phyloP scores from a whole-genome alignment of 2,797 vertebrate genomes.

The Sebastolobus altivelis region DNA sequence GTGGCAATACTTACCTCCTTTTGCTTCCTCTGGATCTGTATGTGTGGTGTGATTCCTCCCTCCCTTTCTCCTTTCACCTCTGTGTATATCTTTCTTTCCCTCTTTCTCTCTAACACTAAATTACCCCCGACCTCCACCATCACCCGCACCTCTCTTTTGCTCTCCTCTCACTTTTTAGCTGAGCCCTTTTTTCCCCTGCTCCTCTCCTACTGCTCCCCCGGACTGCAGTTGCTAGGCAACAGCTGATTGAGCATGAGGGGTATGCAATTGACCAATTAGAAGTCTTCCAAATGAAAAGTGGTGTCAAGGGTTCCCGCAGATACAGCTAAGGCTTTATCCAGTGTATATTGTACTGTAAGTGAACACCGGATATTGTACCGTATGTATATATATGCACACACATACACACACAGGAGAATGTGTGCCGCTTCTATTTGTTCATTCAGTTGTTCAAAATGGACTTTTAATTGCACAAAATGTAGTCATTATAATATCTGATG shows the following conservation, averaged over 20 bases:
- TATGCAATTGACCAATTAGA: slow-evolving; percentile 85
- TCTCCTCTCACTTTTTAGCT: slow-evolving; percentile 52
- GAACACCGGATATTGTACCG: slow-evolving; percentile 13
- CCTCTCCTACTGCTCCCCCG: slow-evolving; percentile 44
- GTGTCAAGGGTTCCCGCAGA: slow-evolving; percentile 73
- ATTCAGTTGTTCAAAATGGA: background rate
- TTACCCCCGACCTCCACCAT: slow-evolving; percentile 48
- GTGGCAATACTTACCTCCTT: slow-evolving; percentile 59
- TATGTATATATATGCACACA: background rate
- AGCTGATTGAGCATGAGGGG: slow-evolving; percentile 81
- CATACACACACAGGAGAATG: background rate
- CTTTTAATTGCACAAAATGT: slow-evolving; percentile 6
- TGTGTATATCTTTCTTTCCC: slow-evolving; percentile 7
- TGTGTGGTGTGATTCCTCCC: slow-evolving; percentile 34
- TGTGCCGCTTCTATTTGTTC: background rate
- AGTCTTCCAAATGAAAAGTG: slow-evolving; percentile 80
- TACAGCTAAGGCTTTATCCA: slow-evolving; percentile 38
- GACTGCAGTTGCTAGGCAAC: slow-evolving; percentile 84
- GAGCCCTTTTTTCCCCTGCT: background rate
- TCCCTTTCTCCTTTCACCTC: background rate
- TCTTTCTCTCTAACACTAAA: slow-evolving; percentile 41
- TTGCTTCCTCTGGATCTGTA: slow-evolving; percentile 44
- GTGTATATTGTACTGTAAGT: slow-evolving; percentile 15
- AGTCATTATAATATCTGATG: background rate
- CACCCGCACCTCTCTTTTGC: slow-evolving; percentile 47